A percentile compares a stretch with the other conserved stretches of the same genome.
Evolutionary conservation across 2,888 invertebrate species (phyloP).

Genomic region (Melolontha melolontha): DNA sequence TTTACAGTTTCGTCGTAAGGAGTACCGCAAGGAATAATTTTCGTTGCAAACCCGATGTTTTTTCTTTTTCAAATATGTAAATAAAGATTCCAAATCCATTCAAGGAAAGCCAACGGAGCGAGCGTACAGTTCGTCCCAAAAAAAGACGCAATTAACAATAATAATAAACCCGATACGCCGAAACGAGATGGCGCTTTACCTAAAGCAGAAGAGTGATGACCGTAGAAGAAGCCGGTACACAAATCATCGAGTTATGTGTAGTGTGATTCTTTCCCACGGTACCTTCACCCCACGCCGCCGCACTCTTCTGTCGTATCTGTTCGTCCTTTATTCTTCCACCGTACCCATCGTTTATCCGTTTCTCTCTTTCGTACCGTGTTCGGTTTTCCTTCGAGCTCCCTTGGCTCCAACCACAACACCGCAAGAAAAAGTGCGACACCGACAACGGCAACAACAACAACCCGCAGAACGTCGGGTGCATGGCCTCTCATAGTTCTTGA

Average conservation of each 20-base stretch:
- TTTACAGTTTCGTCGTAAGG: slow-evolving; percentile 20
- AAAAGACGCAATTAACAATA: too few species aligned
- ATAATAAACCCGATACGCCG: slow-evolving; percentile 11
- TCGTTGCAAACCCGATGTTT: neutral
- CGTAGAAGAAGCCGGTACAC: slow-evolving; percentile 53
- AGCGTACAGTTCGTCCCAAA: neutral
- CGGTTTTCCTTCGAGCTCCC: neutral
- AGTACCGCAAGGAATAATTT: slow-evolving; percentile 25
- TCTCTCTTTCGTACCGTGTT: slow-evolving; percentile 32
- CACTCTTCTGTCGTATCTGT: slow-evolving; percentile 22
- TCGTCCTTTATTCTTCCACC: slow-evolving; percentile 40
- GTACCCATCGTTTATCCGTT: slow-evolving; percentile 29
- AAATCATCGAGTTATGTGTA: slow-evolving; percentile 61
- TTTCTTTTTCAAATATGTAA: slow-evolving; percentile 12
- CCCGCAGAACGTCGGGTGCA: slow-evolving; percentile 50
- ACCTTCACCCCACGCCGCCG: slow-evolving; percentile 49
- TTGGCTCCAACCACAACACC: neutral
- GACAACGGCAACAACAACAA: slow-evolving; percentile 57
- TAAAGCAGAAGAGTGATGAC: slow-evolving; percentile 50
- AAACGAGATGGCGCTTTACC: slow-evolving; percentile 42
- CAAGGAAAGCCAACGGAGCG: slow-evolving; percentile 15
- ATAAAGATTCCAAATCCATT: slow-evolving; percentile 24
- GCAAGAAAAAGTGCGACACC: slow-evolving; percentile 37
- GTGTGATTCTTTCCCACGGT: slow-evolving; percentile 63
- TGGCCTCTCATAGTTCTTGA: slow-evolving; percentile 46